phyloP scores from a whole-genome alignment of 2,888 invertebrate genomes.

The Pherbina coryleti region DNA sequence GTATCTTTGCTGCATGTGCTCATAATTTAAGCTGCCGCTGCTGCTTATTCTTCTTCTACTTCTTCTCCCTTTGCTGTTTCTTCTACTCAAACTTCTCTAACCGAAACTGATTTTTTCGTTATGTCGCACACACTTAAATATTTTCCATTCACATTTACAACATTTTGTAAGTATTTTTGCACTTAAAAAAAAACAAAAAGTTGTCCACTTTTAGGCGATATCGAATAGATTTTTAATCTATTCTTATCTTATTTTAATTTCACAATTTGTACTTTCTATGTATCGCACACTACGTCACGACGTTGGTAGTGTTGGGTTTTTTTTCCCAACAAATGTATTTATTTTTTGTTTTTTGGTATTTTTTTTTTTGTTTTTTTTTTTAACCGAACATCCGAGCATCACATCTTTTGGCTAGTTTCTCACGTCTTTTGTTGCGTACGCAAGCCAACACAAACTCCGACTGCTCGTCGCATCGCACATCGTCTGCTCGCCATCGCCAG shows the following conservation, averaged over 20 bases:
- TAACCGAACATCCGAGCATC: constrained; percentile 28
- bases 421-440: constrained; percentile 47
- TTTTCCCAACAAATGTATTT: constrained; percentile 5
- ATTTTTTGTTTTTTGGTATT: constrained; percentile 27
- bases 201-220: not conserved
- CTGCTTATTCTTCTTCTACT: not conserved
- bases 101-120: not conserved
- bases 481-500: constrained; percentile 8
- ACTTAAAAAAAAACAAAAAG: not conserved
- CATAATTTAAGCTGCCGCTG: not conserved
- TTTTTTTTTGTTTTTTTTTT: constrained; percentile 25
- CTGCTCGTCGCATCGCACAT: constrained; percentile 39
- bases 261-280: not conserved
- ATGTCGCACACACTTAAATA: not conserved
- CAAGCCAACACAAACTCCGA: constrained; percentile 56
- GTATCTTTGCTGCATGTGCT: constrained; percentile 13
- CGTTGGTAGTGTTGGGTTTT: not conserved
- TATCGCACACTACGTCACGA: too few species aligned
- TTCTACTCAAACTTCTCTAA: not conserved
- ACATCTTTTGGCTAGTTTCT: constrained; percentile 9
- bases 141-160: not conserved
- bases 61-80: not conserved
- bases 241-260: not conserved
- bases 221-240: not conserved
- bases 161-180: not conserved